Conservation (phyloP, 2,888 invertebrate species). For the Drosophila testacea region DNA sequence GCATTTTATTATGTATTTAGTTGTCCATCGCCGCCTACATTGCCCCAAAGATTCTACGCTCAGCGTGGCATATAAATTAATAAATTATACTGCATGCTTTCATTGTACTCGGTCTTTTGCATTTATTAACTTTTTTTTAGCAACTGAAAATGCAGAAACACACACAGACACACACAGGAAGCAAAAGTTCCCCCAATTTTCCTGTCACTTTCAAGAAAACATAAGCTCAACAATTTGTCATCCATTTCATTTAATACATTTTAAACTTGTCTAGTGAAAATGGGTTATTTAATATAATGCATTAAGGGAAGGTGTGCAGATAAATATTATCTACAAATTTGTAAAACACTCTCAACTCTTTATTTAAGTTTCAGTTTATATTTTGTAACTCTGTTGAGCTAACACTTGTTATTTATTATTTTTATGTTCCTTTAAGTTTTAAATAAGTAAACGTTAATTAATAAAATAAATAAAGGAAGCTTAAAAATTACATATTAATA, state of each 20-base stretch:
- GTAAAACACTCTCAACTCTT: too few relatives aligned
- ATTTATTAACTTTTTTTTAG: conserved; percentile 21
- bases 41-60: conserved; percentile 20
- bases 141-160: conserved; percentile 6
- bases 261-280: conserved; percentile 4
- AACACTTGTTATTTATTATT: too few relatives aligned
- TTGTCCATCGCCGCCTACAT: conserved; percentile 40
- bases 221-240: conserved; percentile 13
- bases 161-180: not conserved
- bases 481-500: too few relatives aligned
- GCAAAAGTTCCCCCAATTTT: not conserved
- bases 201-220: conserved; percentile 1
- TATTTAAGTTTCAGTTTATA: too few relatives aligned
- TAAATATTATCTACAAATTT: too few relatives aligned
- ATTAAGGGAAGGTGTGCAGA: too few relatives aligned
- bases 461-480: too few relatives aligned
- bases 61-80: conserved; percentile 70
- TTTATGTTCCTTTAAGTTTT: too few relatives aligned
- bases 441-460: too few relatives aligned
- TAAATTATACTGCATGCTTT: conserved; percentile 55
- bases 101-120: conserved; percentile 33
- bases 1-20: conserved; percentile 70
- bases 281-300: not conserved
- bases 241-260: conserved; percentile 3
- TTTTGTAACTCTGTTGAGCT: too few relatives aligned